These are phyloP conservation scores for Rhizomys pruinosus DNA, from an alignment of 2,113 vertebrate species.

Conservation along the genomic window DNA sequence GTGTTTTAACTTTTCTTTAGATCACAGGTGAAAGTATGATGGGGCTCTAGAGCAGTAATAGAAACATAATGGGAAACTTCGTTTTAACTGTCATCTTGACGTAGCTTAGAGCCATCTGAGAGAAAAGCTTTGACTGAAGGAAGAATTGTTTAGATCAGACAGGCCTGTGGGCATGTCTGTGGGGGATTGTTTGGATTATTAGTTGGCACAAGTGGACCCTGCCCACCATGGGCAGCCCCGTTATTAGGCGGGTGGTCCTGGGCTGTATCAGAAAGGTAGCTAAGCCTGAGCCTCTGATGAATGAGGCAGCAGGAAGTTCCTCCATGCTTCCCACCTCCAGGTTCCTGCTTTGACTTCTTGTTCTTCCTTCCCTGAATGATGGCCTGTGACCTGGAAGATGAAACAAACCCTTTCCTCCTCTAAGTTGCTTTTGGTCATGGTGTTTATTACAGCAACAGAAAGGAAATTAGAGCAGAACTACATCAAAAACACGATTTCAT, in stretches of 20 bases:
- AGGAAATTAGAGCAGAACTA: no score
- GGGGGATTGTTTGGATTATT: neutral
- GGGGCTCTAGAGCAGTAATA: no score
- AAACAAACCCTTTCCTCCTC: no score
- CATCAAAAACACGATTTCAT: no score
- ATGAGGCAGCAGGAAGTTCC: neutral
- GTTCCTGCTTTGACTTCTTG: neutral
- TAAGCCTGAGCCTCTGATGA: neutral
- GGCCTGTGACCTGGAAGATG: no score
- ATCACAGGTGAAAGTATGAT: no score
- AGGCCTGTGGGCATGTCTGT: neutral
- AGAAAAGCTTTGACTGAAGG: neutral
- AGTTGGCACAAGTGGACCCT: neutral
- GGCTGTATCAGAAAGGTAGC: neutral
- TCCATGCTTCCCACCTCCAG: neutral
- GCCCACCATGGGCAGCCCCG: no score
- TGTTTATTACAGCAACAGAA: no score
- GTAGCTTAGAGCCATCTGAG: neutral
- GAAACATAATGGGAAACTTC: neutral
- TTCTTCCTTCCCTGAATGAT: neutral
- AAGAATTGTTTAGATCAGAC: neutral
- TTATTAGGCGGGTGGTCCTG: neutral
- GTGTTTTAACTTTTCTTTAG: no score
- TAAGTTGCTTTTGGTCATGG: no score
- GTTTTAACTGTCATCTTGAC: neutral